Conservation (phyloP, 2,797 vertebrate genomes). For the Fistularia commersonii region DNA sequence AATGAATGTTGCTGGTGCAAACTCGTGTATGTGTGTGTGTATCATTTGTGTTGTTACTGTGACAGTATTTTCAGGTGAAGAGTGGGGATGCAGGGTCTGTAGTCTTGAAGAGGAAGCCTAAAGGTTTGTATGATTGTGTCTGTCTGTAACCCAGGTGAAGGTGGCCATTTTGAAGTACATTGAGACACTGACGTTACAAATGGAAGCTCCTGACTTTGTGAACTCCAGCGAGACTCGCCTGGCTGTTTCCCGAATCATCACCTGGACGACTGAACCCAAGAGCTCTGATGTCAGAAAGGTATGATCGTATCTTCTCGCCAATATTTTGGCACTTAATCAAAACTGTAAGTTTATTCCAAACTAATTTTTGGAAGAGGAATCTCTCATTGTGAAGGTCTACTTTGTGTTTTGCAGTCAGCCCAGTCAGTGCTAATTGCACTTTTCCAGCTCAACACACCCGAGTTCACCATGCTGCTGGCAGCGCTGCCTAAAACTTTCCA, state of each 20-base stretch:
- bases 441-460: conserved; percentile 96
- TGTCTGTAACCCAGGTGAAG: conserved; percentile 81
- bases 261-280: conserved; percentile 96
- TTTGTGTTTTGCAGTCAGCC: conserved; percentile 80
- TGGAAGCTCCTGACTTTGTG: conserved; percentile 94
- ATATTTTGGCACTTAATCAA: not conserved
- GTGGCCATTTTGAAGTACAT: conserved; percentile 96
- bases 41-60: conserved; percentile 14
- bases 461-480: conserved; percentile 95
- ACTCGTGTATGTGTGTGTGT: conserved; percentile 9
- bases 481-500: conserved; percentile 97
- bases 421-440: conserved; percentile 92
- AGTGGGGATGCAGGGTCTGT: conserved; percentile 9
- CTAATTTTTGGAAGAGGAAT: not conserved
- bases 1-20: conserved; percentile 16
- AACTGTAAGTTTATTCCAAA: no score
- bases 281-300: conserved; percentile 98
- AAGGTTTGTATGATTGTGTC: conserved; percentile 16
- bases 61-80: conserved; percentile 38
- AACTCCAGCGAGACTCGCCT: conserved; percentile 96
- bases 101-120: conserved; percentile 2
- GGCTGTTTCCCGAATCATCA: conserved; percentile 95
- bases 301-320: not conserved
- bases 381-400: conserved; percentile 1
- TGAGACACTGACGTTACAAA: conserved; percentile 91